Percentiles rank a stretch among this genome's conserved stretches.
phyloP scores from a whole-genome alignment of 2,113 vertebrate species.

The Pontoporia blainvillei region DNA sequence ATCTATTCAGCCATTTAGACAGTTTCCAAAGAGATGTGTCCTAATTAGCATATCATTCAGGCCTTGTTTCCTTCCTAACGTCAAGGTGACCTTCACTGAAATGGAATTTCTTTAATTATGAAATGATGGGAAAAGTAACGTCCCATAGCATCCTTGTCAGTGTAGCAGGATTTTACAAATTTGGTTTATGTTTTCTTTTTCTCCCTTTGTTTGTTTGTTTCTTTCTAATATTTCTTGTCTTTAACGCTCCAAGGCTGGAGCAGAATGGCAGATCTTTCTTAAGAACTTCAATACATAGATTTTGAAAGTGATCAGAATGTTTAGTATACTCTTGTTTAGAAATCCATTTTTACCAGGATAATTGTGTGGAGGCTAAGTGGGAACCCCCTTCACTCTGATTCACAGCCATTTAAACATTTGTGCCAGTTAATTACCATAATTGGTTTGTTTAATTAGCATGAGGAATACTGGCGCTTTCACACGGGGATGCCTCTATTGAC shows the following conservation, averaged over 20 bases:
- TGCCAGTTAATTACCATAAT: constrained; percentile 71
- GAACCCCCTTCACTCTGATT: constrained; percentile 40
- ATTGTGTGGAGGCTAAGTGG: constrained; percentile 6
- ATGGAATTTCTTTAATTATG: constrained; percentile 47
- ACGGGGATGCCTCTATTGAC: constrained; percentile 34
- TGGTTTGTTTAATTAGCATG: constrained; percentile 72
- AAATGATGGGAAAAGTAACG: neutral
- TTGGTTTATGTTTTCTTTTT: neutral
- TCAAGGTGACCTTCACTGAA: constrained; percentile 72
- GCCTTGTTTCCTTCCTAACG: constrained; percentile 63
- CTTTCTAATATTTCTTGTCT: neutral
- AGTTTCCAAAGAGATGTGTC: constrained; percentile 64
- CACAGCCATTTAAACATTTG: constrained; percentile 55
- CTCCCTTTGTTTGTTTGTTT: neutral
- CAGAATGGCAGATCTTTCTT: neutral
- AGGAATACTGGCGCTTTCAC: constrained; percentile 47
- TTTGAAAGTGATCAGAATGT: neutral
- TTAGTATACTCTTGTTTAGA: neutral
- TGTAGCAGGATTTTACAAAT: neutral
- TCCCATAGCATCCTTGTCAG: neutral
- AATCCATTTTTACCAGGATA: constrained; percentile 8
- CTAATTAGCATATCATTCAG: constrained; percentile 63
- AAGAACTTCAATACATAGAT: neutral
- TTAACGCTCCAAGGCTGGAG: neutral
- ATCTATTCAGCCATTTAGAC: constrained; percentile 61